Evolutionary conservation across 2,797 vertebrate genomes (phyloP), one percentile per base, ranked within the genome.

Genomic region (Sebastes alutus): DNA sequence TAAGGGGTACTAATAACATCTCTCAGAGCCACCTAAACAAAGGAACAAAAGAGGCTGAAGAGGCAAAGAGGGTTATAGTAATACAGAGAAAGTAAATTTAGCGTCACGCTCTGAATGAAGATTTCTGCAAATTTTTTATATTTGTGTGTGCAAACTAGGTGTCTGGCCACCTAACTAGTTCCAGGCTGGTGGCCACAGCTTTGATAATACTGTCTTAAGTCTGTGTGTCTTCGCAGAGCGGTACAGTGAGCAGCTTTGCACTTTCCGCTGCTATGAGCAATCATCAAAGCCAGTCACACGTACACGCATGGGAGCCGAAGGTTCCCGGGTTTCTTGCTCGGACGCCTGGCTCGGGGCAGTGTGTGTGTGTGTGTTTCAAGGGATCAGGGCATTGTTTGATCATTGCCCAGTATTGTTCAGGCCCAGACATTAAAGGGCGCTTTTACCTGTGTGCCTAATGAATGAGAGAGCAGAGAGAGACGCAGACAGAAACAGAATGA

Each of bases 231-330:
- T 90, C 81, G 56, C 87, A 67, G 80, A 84, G 84, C 69, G 73
- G 87, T 87, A 92, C 85, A 83, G 80, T 81, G 89, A 95, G 93
- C 93, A 95, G 95, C 90, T 95, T 95, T 95, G 92, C 87, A 92
- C 87, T 91, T 92, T 88, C 93, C 88, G 92, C 93, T 92, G 79
- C 89, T 90, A 82, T 95, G 92, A 95, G 90, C 94, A 95, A 94
- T 94, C 92, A 93, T 87, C 90, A 95, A 93, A 95, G 91, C 92
- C 91, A 91, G 91, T 94, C 89, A 92, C 91, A 89, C 88, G 71
- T 81, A 92, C 75, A 81, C 16, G 42, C 91, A 93, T 87, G 85
- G 90, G 89, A 94, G 93, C 77, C 54, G 62, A 87, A 46, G 75
- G 81, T 84, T 90, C 89, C 80, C 38, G 84, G 90, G 88, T 88